Evolutionary conservation across 2,888 invertebrate species (phyloP).

Genomic region (Syrphus vitripennis): DNA sequence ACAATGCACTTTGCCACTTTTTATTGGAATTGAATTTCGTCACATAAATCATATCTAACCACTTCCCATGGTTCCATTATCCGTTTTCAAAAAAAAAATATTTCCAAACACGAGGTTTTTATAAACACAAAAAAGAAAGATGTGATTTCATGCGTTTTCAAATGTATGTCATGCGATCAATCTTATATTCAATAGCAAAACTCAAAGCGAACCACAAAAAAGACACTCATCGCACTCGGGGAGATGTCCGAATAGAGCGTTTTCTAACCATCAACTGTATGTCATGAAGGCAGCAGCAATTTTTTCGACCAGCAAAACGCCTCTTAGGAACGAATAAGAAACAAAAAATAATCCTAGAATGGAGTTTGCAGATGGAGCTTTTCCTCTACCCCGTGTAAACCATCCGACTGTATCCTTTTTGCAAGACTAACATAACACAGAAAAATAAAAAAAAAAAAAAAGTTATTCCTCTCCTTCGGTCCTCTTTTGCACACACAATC

Average conservation of each 20-base stretch:
- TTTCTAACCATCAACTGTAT: conserved; percentile 69
- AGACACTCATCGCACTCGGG: background rate
- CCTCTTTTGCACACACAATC: conserved; percentile 54
- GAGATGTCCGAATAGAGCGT: conserved; percentile 66
- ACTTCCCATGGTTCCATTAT: background rate
- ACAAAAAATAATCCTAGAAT: conserved; percentile 33
- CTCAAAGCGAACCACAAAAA: background rate
- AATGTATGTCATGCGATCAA: background rate
- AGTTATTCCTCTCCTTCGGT: conserved; percentile 44
- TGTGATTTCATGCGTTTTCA: background rate
- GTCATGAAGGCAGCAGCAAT: conserved; percentile 37
- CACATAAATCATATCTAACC: background rate
- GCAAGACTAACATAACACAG: background rate
- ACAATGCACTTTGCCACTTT: conserved; percentile 29
- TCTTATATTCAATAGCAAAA: background rate
- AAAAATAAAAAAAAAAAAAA: conserved; percentile 6
- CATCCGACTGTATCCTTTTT: conserved; percentile 40
- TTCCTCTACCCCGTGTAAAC: conserved; percentile 21
- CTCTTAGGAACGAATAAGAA: conserved; percentile 18
- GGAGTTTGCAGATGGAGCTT: conserved; percentile 69
- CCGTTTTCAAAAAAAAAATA: background rate
- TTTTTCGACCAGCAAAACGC: conserved; percentile 58
- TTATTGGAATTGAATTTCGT: background rate
- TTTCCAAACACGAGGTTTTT: background rate
- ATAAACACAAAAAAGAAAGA: background rate